Evolutionary conservation across 2,888 invertebrate species (phyloP).

Genomic region (Chloromyia formosa): DNA sequence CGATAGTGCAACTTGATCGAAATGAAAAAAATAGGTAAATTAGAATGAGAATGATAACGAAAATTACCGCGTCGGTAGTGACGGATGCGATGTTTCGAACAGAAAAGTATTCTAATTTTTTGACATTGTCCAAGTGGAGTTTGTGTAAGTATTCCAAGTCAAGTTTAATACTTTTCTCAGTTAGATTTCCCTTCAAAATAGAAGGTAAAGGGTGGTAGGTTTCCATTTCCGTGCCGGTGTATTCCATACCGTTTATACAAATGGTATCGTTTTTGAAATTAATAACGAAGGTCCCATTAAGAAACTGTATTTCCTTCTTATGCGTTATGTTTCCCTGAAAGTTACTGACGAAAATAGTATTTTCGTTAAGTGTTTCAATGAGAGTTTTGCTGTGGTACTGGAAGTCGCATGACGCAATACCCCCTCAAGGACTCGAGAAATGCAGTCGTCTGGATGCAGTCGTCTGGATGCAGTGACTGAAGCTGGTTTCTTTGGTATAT

Average conservation of each 20-base stretch:
- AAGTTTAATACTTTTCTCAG: neutral
- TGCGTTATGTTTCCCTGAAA: neutral
- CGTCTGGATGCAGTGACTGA: neutral
- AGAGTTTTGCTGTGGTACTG: no score
- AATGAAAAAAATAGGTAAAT: no score
- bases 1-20: no score
- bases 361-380: no score
- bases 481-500: neutral
- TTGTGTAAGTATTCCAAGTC: neutral
- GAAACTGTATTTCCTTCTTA: neutral
- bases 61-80: neutral
- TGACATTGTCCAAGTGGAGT: neutral
- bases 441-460: neutral
- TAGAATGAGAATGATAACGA: neutral
- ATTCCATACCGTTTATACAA: neutral
- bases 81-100: neutral
- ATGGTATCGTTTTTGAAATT: constrained; percentile 10
- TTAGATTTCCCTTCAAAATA: neutral
- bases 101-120: neutral
- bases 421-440: neutral
- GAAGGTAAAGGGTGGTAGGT: neutral
- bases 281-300: neutral
- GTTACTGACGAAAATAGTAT: neutral
- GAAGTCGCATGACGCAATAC: no score
- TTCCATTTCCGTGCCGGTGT: neutral